Evolutionary conservation across 2,113 vertebrate genomes (phyloP).

Genomic region (Barnardius zonarius): DNA sequence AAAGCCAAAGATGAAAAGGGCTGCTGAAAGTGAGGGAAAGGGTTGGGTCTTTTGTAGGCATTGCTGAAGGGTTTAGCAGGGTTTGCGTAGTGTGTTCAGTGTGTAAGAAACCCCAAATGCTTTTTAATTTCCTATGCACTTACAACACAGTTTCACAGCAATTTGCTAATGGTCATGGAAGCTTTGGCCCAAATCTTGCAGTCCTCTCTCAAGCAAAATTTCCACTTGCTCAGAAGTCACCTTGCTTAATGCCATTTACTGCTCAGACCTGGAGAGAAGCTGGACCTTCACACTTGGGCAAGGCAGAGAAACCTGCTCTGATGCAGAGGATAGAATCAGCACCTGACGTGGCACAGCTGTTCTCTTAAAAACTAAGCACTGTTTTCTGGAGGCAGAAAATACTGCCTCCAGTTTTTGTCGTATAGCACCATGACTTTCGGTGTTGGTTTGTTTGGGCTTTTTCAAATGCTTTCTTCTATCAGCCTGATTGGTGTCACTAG

Average conservation of each 20-base stretch:
- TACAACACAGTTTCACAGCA: neutral
- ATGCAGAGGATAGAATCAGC: neutral
- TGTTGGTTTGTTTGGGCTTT: neutral
- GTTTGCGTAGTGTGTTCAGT: neutral
- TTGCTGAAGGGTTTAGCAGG: neutral
- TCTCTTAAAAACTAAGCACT: neutral
- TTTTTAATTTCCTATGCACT: neutral
- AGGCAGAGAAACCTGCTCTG: neutral
- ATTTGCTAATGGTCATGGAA: neutral
- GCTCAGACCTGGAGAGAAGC: neutral
- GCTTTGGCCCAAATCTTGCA: neutral
- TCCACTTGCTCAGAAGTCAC: neutral
- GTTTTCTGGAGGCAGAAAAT: neutral
- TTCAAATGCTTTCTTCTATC: neutral
- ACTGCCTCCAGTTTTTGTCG: neutral
- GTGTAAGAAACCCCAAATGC: neutral
- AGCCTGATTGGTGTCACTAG: neutral
- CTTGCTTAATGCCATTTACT: neutral
- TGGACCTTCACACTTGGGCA: neutral
- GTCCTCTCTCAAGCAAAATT: neutral
- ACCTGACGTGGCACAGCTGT: fast-evolving
- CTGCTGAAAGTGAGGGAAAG: neutral
- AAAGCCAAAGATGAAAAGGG: neutral
- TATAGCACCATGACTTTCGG: neutral
- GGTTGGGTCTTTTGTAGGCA: neutral